Evolutionary conservation across 1,140 invertebrate genomes (phyloP).

Genomic region (Drosophila eugracilis): DNA sequence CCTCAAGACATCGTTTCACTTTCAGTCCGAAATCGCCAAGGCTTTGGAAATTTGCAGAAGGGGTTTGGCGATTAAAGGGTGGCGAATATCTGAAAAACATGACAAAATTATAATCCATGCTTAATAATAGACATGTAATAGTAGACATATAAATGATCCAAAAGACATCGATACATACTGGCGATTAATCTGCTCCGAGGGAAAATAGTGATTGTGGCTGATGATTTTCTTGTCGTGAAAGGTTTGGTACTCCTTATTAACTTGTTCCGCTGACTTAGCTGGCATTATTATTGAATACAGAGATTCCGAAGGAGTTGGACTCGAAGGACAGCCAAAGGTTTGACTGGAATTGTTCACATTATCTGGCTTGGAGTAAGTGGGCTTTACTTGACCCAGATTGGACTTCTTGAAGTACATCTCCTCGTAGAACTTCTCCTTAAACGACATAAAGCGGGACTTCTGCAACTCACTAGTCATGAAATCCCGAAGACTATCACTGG

Average conservation of each 20-base stretch:
- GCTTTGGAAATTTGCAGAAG: conserved; percentile 24
- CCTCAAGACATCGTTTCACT: conserved; percentile 58
- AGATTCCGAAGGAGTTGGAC: background rate
- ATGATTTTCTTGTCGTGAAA: conserved; percentile 68
- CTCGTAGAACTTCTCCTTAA: conserved; percentile 73
- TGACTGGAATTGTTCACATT: conserved; percentile 58
- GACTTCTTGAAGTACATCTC: conserved; percentile 63
- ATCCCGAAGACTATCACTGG: conserved; percentile 26
- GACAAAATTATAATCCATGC: background rate
- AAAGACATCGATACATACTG: conserved; percentile 47
- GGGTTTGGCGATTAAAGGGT: conserved; percentile 30
- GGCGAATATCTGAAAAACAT: conserved; percentile 43
- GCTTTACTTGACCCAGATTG: conserved; percentile 48
- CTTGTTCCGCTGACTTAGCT: conserved; percentile 46
- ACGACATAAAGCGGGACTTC: conserved; percentile 66
- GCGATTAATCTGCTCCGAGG: conserved; percentile 63
- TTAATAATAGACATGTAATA: too few relatives aligned
- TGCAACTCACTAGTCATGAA: conserved; percentile 49
- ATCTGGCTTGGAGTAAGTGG: conserved; percentile 59
- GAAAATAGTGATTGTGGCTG: conserved; percentile 77
- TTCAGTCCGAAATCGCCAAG: conserved; percentile 34
- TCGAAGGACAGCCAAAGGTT: conserved; percentile 51
- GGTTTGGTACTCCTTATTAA: conserved; percentile 53
- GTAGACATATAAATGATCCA: background rate
- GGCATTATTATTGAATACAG: conserved; percentile 64